phyloP scores from a whole-genome alignment of 2,888 invertebrate species.

The Hydroisotoma schaefferi region DNA sequence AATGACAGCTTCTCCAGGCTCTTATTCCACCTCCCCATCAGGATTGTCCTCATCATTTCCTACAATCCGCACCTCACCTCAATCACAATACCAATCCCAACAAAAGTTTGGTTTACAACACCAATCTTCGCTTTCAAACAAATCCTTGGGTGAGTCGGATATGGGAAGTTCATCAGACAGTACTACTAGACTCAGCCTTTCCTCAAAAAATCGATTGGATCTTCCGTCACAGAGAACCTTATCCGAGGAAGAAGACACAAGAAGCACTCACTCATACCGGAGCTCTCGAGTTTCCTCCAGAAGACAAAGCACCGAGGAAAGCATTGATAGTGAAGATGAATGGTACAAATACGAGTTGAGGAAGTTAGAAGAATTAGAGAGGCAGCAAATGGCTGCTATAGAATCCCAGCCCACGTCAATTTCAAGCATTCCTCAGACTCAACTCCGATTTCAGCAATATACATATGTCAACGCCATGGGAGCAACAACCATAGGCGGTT shows the following conservation, averaged over 20 bases:
- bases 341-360: constrained; percentile 87
- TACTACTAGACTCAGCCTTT: constrained; percentile 27
- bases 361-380: constrained; percentile 80
- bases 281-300: constrained; percentile 81
- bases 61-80: constrained; percentile 20
- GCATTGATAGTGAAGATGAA: constrained; percentile 88
- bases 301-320: constrained; percentile 86
- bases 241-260: constrained; percentile 69
- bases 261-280: constrained; percentile 81
- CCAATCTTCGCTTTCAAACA: constrained; percentile 61
- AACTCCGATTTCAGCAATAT: constrained; percentile 41
- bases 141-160: constrained; percentile 64
- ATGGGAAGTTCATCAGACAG: constrained; percentile 56
- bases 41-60: constrained; percentile 23
- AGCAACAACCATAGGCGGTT: neutral
- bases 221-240: constrained; percentile 49
- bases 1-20: constrained; percentile 31
- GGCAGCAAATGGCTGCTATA: constrained; percentile 51
- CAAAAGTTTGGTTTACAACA: constrained; percentile 25
- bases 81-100: constrained; percentile 6
- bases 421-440: constrained; percentile 29
- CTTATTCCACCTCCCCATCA: constrained; percentile 36
- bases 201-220: constrained; percentile 41
- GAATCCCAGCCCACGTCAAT: constrained; percentile 34
- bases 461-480: constrained; percentile 31